Conservation (phyloP, 2,113 vertebrate species). For the Melozone crissalis region DNA sequence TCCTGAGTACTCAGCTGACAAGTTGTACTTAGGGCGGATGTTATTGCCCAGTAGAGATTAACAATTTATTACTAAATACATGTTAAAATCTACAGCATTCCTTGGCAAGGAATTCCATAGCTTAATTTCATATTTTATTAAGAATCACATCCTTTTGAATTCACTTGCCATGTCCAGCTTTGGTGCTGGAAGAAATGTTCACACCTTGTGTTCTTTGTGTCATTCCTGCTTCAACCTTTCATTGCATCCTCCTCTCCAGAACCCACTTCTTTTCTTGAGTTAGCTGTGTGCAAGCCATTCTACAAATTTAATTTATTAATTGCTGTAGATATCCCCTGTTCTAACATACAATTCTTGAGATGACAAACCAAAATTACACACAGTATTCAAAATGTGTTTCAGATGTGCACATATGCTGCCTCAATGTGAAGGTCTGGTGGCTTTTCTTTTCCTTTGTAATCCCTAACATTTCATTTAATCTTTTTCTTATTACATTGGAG, state of each 20-base stretch:
- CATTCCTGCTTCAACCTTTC: background rate
- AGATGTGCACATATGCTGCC: background rate
- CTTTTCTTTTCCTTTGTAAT: background rate
- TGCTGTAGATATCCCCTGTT: background rate
- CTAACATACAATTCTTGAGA: background rate
- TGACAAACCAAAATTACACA: background rate
- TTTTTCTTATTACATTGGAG: background rate
- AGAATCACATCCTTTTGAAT: background rate
- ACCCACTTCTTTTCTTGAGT: background rate
- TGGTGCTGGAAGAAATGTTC: background rate
- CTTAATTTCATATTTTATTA: background rate
- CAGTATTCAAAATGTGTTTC: background rate
- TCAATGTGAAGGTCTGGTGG: background rate
- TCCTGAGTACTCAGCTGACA: background rate
- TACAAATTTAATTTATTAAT: background rate
- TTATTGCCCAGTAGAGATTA: background rate
- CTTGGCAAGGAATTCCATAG: background rate
- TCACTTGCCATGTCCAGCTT: background rate
- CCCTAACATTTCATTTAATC: background rate
- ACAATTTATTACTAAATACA: background rate
- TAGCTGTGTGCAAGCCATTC: background rate
- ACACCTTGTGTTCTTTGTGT: accelerated
- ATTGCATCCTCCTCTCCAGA: background rate
- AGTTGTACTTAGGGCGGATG: background rate
- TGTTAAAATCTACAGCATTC: background rate